Percentiles rank a stretch among this genome's conserved stretches.
phyloP scores from a whole-genome alignment of 1,140 invertebrate species.

The Oryctes rhinoceros region DNA sequence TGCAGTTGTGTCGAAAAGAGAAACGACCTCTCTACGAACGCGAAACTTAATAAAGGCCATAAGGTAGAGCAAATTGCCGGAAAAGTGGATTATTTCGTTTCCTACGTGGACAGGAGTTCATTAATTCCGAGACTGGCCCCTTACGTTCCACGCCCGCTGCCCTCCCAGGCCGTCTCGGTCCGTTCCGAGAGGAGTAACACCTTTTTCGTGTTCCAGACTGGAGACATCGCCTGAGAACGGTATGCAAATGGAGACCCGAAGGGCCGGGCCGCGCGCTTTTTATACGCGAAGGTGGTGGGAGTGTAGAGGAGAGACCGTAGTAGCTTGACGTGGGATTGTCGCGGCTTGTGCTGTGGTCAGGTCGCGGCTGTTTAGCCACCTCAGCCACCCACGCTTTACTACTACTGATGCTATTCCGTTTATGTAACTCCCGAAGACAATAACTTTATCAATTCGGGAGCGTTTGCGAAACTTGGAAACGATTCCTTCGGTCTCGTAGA shows the following conservation, averaged over 20 bases:
- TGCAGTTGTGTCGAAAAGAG: slow-evolving; percentile 9
- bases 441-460: slow-evolving; percentile 44
- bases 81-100: slow-evolving; percentile 58
- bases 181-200: slow-evolving; percentile 50
- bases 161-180: slow-evolving; percentile 2
- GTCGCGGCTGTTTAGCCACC: slow-evolving; percentile 41
- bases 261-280: slow-evolving; percentile 44
- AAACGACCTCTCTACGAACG: slow-evolving; percentile 26
- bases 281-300: slow-evolving; percentile 41
- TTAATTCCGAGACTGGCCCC: slow-evolving; percentile 51
- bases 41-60: slow-evolving; percentile 46
- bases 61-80: slow-evolving; percentile 54
- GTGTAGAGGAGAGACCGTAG: slow-evolving; percentile 10
- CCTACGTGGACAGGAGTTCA: slow-evolving; percentile 57
- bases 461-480: slow-evolving; percentile 28
- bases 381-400: slow-evolving; percentile 46
- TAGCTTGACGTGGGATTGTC: slow-evolving; percentile 37
- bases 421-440: slow-evolving; percentile 40
- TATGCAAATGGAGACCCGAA: slow-evolving; percentile 50
- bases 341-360: slow-evolving; percentile 39
- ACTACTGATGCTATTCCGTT: slow-evolving; percentile 2
- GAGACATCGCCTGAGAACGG: slow-evolving; percentile 55
- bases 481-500: background rate
- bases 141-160: background rate
- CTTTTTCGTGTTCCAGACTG: slow-evolving; percentile 57